phyloP scores from a whole-genome alignment of 2,797 vertebrate species.

The Tapirus indicus region DNA sequence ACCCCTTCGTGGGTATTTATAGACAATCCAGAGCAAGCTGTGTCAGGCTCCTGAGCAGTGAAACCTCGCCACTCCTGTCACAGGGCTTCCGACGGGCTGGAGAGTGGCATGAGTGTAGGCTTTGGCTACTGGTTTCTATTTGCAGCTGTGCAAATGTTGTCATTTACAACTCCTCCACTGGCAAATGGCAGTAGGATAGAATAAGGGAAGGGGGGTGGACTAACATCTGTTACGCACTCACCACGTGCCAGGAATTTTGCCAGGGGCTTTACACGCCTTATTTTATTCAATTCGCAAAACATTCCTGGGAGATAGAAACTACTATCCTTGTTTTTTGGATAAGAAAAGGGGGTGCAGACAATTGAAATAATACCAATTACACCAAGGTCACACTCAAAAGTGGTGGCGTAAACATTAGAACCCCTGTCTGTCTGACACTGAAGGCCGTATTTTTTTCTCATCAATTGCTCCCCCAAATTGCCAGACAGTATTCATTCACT shows the following conservation, averaged over 20 bases:
- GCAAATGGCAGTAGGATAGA: neutral
- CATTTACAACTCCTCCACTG: neutral
- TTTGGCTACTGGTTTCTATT: constrained; percentile 53
- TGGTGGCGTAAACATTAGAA: neutral
- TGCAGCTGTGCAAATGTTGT: constrained; percentile 43
- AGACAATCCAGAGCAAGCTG: constrained; percentile 83
- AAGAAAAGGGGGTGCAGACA: neutral
- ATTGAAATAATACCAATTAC: neutral
- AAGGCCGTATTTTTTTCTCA: too few species aligned
- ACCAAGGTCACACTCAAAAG: constrained; percentile 3
- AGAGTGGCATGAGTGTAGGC: neutral
- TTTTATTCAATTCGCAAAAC: constrained; percentile 40
- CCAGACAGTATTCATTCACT: neutral
- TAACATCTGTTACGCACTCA: neutral
- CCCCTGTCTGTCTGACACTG: neutral
- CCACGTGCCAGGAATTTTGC: neutral
- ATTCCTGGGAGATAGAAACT: constrained; percentile 10
- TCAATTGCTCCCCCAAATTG: neutral
- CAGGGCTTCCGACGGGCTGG: neutral
- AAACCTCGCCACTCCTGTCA: constrained; percentile 76
- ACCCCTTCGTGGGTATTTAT: constrained; percentile 86
- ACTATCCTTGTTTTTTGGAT: neutral
- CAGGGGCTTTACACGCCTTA: neutral
- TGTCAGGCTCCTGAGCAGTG: constrained; percentile 83
- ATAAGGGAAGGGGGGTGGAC: neutral